Percentiles rank a stretch among this genome's conserved stretches.
These are phyloP conservation scores for Melanchra persicariae DNA, from an alignment of 2,888 invertebrate species.

Conservation along the genomic window DNA sequence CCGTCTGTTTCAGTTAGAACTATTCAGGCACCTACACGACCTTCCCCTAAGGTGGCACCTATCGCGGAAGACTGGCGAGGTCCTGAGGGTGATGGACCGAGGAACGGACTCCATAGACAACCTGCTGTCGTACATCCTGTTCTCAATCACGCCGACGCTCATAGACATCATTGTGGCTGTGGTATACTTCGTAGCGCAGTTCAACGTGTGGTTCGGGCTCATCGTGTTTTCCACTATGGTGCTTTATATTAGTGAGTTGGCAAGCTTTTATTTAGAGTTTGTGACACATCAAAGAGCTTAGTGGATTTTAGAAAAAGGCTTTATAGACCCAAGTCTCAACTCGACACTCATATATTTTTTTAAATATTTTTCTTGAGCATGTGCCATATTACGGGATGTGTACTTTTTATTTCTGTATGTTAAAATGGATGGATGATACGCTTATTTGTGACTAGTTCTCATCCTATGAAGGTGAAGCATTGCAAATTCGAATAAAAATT, in stretches of 20 bases:
- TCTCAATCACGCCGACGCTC: slow-evolving; percentile 98
- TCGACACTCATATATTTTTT: too few relatives aligned
- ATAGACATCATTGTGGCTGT: slow-evolving; percentile 98
- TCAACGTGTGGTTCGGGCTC: slow-evolving; percentile 98
- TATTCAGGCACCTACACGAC: slow-evolving; percentile 97
- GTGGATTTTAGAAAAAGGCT: too few relatives aligned
- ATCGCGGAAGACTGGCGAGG: slow-evolving; percentile 98
- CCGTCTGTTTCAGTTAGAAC: slow-evolving; percentile 91
- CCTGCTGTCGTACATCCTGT: slow-evolving; percentile 97
- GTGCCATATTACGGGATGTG: too few relatives aligned
- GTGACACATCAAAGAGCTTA: too few relatives aligned
- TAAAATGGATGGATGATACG: too few relatives aligned
- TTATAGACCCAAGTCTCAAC: too few relatives aligned
- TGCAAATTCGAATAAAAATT: neutral
- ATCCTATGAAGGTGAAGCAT: neutral
- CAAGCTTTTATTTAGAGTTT: neutral
- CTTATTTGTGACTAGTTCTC: too few relatives aligned
- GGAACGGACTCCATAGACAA: slow-evolving; percentile 99
- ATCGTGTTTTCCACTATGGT: slow-evolving; percentile 98
- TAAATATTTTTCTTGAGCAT: too few relatives aligned
- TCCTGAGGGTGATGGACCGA: slow-evolving; percentile 98
- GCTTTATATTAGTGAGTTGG: slow-evolving; percentile 96
- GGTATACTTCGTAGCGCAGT: slow-evolving; percentile 95
- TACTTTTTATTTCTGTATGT: too few relatives aligned
- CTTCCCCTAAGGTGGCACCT: slow-evolving; percentile 98